Evolutionary conservation across 2,888 invertebrate species (phyloP), one percentile per base, ranked within the genome.

Genomic region (Drosophila nigritarsus): DNA sequence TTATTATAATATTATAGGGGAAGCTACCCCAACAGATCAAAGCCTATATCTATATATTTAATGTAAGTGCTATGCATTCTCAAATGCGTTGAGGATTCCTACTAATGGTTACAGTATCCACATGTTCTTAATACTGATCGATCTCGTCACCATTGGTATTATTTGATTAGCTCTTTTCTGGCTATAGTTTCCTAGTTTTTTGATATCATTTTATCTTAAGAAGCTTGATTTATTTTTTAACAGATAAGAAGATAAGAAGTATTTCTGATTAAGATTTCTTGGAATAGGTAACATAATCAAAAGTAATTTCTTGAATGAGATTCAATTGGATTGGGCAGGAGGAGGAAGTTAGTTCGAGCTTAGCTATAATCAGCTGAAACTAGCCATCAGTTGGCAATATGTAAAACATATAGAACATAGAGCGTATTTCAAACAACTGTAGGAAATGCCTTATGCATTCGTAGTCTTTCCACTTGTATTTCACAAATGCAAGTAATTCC

Each of bases 401-500:
- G 3, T 13, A 11, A 13, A n/a, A 38, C n/a, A 15, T 8, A 20
- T 1, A 20, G n/a, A n/a, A n/a, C n/a, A n/a, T 9, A 9, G 8
- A 24, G 13, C 5, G 15, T 15, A 34, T 29, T 9, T 49, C 3
- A 15, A 40, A 30, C 6, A 29, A 8, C 11, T 50, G 11, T 0
- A 27, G 15, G 32, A 24, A 58, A 40, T 67, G 59, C 40, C 13
- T 20, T 11, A 30, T 40, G 30, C 15, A 54, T 65, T 40, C 65
- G 30, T 6, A 20, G 34, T 24, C 18, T 40, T 6, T 9, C 29
- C 15, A 2, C 5, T 9, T 34, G 54, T 63, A 80, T 70, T 80
- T 80, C 61, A 76, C 71, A 65, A 64, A 65, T 27, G 50, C 50
- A 54, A 71, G 80, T 80, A 61, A 80, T 63, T 71, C 56, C 27